phyloP scores from a whole-genome alignment of 2,797 vertebrate genomes.

The Menidia menidia region DNA sequence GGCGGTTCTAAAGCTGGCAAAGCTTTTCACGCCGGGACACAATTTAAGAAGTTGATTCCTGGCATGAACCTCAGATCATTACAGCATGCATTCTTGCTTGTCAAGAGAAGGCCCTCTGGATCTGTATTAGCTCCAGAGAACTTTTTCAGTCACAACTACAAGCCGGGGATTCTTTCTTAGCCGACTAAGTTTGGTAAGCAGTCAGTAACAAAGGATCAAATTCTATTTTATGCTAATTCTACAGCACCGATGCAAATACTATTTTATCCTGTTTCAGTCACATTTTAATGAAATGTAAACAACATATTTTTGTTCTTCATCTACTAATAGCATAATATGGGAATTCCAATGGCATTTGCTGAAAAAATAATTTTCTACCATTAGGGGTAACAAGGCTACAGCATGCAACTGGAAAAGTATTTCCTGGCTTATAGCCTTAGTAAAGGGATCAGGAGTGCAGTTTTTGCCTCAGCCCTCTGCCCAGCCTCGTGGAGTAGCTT shows the following conservation, averaged over 20 bases:
- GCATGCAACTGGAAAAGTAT: conserved; percentile 30
- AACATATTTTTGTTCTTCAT: conserved; percentile 24
- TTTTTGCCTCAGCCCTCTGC: conserved; percentile 85
- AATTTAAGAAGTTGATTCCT: conserved; percentile 48
- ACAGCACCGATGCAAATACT: conserved; percentile 2
- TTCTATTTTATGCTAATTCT: conserved; percentile 32
- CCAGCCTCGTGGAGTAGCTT: conserved; percentile 65
- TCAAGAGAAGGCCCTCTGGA: conserved; percentile 36
- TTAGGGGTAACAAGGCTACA: conserved; percentile 26
- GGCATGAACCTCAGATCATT: conserved; percentile 38
- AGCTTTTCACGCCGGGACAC: conserved; percentile 33
- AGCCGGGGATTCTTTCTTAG: conserved; percentile 7
- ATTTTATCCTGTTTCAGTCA: conserved; percentile 27
- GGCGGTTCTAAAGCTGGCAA: conserved; percentile 52
- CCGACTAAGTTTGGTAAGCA: conserved; percentile 17
- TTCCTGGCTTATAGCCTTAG: conserved; percentile 43
- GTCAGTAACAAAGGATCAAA: conserved; percentile 19
- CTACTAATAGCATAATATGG: conserved; percentile 22
- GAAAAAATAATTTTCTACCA: conserved; percentile 35
- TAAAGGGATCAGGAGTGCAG: conserved; percentile 54
- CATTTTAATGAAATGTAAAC: conserved; percentile 25
- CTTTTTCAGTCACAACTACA: conserved; percentile 11
- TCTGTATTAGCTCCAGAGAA: conserved; percentile 23
- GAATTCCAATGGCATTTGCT: conserved; percentile 31
- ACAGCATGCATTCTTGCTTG: conserved; percentile 34